phyloP scores from a whole-genome alignment of 2,113 vertebrate genomes.

The Mesocricetus auratus region DNA sequence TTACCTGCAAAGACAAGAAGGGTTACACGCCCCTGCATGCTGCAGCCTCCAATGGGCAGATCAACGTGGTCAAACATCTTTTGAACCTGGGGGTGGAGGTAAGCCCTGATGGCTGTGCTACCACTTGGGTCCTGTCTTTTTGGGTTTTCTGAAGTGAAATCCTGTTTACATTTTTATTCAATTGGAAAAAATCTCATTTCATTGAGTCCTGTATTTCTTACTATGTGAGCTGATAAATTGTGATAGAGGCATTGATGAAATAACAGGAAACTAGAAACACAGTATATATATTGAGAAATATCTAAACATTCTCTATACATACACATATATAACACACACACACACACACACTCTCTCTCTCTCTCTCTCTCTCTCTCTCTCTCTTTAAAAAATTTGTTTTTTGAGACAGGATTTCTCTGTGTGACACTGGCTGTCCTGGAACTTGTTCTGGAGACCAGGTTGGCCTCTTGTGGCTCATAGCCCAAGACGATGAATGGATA shows the following conservation, averaged over 20 bases:
- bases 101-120: background rate
- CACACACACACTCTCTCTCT: no score
- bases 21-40: constrained; percentile 97
- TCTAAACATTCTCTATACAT: background rate
- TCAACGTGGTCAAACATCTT: constrained; percentile 95
- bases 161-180: constrained; percentile 48
- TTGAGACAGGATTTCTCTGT: background rate
- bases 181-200: background rate
- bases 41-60: constrained; percentile 96
- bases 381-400: no score
- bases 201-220: background rate
- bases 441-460: background rate
- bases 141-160: background rate
- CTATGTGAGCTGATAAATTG: background rate
- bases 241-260: background rate
- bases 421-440: background rate
- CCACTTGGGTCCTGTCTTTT: background rate
- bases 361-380: no score
- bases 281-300: background rate
- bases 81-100: constrained; percentile 97
- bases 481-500: background rate
- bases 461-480: background rate
- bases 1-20: constrained; percentile 97
- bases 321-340: no score
- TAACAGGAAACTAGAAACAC: background rate